These are phyloP conservation scores for Sakesphorus luctuosus DNA, from an alignment of 2,113 vertebrate genomes.

Conservation along the genomic window DNA sequence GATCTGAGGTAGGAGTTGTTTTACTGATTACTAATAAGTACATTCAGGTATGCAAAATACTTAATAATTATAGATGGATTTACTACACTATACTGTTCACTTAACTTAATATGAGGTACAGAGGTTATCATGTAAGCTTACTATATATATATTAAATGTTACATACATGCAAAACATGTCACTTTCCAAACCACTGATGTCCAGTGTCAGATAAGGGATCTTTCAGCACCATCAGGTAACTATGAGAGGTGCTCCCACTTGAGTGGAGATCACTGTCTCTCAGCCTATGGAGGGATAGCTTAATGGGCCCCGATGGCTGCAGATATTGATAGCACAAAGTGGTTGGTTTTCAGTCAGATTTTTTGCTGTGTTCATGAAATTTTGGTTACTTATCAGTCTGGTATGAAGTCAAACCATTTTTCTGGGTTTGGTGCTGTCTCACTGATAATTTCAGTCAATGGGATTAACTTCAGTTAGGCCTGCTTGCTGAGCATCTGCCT, in stretches of 20 bases:
- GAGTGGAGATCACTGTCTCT: accelerated
- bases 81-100: not conserved
- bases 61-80: not conserved
- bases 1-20: not conserved
- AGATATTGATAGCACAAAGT: not conserved
- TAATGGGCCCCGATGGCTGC: not conserved
- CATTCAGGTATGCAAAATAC: not conserved
- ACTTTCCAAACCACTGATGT: accelerated
- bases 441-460: not conserved
- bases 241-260: not conserved
- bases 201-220: not conserved
- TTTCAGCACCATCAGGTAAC: accelerated
- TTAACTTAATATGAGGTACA: not conserved
- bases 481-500: not conserved
- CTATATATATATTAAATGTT: not conserved
- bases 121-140: accelerated
- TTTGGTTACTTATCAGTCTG: not conserved
- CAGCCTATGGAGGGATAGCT: not conserved
- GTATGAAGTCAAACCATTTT: not conserved
- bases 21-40: not conserved
- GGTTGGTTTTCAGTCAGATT: not conserved
- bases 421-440: not conserved
- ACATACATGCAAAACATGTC: not conserved
- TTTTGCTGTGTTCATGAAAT: not conserved
- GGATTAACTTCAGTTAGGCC: not conserved